phyloP scores from a whole-genome alignment of 2,888 invertebrate species.

The Aporophyla lueneburgensis region DNA sequence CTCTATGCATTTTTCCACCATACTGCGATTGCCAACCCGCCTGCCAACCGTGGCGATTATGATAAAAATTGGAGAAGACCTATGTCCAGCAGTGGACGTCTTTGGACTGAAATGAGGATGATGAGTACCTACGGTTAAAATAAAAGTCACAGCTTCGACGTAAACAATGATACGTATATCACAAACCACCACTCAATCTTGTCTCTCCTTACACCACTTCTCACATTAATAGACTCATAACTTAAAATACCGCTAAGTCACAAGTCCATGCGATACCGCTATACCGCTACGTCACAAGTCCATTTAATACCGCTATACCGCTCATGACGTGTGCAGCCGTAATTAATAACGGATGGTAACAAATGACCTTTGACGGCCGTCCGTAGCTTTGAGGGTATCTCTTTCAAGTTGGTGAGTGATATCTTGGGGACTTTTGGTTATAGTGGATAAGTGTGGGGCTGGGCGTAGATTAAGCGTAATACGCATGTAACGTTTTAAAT shows the following conservation, averaged over 20 bases:
- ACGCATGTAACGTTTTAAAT: background rate
- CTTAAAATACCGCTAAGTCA: constrained; percentile 32
- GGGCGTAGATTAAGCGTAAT: background rate
- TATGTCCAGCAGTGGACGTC: no score
- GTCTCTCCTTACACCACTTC: constrained; percentile 6
- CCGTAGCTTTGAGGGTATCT: constrained; percentile 22
- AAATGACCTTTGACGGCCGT: constrained; percentile 65
- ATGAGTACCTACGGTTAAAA: no score
- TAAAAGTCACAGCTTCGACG: no score
- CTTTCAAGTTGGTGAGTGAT: constrained; percentile 31
- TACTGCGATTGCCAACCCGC: no score
- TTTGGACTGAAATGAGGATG: no score
- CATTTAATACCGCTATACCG: constrained; percentile 23
- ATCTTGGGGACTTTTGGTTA: constrained; percentile 6
- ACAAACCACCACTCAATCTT: background rate
- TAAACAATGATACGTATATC: background rate
- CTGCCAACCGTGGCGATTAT: no score
- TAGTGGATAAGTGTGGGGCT: background rate
- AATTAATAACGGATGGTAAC: constrained; percentile 65
- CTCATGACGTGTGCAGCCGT: constrained; percentile 47
- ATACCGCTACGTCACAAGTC: constrained; percentile 8
- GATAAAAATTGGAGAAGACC: no score
- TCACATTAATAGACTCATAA: constrained; percentile 26
- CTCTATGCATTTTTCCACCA: no score
- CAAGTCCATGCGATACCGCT: constrained; percentile 23